These are phyloP conservation scores for Drosophila prosaltans DNA, from an alignment of 1,140 invertebrate species.

Conservation along the genomic window DNA sequence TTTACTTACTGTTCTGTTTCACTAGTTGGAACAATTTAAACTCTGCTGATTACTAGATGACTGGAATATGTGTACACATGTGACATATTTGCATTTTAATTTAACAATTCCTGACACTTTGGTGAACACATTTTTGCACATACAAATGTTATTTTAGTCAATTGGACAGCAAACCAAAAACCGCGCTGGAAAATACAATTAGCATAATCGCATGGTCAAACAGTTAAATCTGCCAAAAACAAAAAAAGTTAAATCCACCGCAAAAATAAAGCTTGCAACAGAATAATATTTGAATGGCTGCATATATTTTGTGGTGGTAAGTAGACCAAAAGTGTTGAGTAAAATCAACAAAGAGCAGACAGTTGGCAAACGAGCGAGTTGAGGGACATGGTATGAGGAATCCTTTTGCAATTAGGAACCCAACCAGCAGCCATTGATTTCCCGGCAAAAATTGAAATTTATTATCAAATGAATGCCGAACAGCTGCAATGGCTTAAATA, in stretches of 20 bases:
- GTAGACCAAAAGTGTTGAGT: constrained; percentile 20
- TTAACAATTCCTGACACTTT: background rate
- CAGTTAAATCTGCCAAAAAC: constrained; percentile 50
- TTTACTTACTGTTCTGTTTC: too few species aligned
- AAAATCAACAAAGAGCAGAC: constrained; percentile 28
- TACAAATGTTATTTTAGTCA: background rate
- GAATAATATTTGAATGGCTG: constrained; percentile 48
- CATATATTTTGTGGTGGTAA: constrained; percentile 27
- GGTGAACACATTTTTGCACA: background rate
- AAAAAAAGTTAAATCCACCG: constrained; percentile 43
- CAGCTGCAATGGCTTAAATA: constrained; percentile 60
- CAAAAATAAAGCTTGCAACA: constrained; percentile 40
- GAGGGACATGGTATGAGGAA: constrained; percentile 14
- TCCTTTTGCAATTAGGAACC: constrained; percentile 51
- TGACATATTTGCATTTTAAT: background rate
- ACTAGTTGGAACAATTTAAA: too few species aligned
- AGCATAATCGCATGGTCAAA: constrained; percentile 28
- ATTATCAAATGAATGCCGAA: constrained; percentile 52
- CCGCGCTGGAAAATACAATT: constrained; percentile 21
- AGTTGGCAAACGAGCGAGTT: constrained; percentile 12
- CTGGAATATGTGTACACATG: too few species aligned
- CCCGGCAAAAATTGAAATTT: constrained; percentile 48
- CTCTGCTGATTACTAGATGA: too few species aligned
- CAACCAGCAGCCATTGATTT: constrained; percentile 41
- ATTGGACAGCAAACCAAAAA: background rate